These are phyloP conservation scores for Aeoliscus strigatus DNA, from an alignment of 2,797 vertebrate genomes.

Conservation along the genomic window DNA sequence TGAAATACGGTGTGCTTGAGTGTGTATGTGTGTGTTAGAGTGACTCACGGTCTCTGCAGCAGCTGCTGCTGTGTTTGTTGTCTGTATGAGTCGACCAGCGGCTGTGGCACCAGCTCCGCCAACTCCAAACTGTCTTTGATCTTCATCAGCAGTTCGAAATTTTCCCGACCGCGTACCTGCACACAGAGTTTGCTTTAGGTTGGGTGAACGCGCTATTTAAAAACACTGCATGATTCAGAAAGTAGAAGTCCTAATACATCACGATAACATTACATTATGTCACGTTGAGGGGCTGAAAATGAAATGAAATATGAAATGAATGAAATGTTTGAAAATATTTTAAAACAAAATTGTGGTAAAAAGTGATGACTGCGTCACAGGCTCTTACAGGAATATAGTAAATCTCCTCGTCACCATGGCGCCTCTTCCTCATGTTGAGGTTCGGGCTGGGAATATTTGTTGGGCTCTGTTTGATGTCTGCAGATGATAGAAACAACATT, in stretches of 20 bases:
- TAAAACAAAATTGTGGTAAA: no score
- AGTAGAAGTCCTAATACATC: no score
- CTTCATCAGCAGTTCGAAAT: slow-evolving; percentile 97
- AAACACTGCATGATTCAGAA: no score
- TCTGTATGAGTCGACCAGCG: slow-evolving; percentile 90
- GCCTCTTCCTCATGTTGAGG: slow-evolving; percentile 83
- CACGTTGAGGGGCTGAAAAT: no score
- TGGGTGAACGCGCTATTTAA: no score
- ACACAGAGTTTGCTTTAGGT: no score
- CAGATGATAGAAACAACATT: slow-evolving; percentile 13
- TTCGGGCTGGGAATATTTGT: slow-evolving; percentile 82
- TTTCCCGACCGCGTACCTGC: slow-evolving; percentile 93
- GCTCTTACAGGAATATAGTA: slow-evolving; percentile 92
- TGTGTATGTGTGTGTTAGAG: slow-evolving; percentile 8
- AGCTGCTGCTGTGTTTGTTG: slow-evolving; percentile 96
- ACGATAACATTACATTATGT: no score
- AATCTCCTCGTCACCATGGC: slow-evolving; percentile 91
- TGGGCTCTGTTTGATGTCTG: slow-evolving; percentile 93
- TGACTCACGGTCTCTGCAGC: slow-evolving; percentile 90
- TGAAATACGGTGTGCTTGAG: no score
- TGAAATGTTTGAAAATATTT: no score
- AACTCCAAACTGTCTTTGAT: slow-evolving; percentile 97
- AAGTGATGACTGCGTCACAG: slow-evolving; percentile 2
- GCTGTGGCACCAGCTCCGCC: slow-evolving; percentile 93
- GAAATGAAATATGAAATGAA: no score